Conservation (phyloP, 1,140 invertebrate genomes). For the Catajapyx aquilonaris region DNA sequence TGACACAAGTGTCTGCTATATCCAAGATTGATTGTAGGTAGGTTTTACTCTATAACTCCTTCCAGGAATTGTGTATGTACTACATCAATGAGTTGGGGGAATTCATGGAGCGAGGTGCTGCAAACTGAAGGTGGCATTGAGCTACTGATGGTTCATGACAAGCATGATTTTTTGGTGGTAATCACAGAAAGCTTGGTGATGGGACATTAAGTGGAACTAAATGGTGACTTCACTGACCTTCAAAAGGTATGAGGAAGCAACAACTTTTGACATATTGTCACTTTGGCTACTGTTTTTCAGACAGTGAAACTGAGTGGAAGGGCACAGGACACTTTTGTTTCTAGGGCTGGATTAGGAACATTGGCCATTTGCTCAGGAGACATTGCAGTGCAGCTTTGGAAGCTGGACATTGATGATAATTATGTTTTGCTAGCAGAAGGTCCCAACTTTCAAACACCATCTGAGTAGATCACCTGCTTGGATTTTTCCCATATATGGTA, state of each 20-base stretch:
- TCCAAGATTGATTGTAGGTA: too few species aligned
- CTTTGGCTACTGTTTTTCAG: constrained; percentile 1
- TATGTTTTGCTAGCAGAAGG: constrained; percentile 45
- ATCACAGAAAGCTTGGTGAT: constrained; percentile 56
- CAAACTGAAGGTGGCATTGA: constrained; percentile 41
- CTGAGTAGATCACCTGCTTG: constrained; percentile 50
- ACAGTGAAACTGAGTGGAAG: constrained; percentile 57
- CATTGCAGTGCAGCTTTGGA: constrained; percentile 71
- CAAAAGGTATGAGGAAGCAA: constrained; percentile 31
- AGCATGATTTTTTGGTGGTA: constrained; percentile 49
- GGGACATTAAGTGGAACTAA: constrained; percentile 41
- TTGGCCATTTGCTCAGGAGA: constrained; percentile 58
- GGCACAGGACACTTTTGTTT: constrained; percentile 34
- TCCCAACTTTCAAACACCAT: constrained; percentile 11
- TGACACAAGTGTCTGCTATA: too few species aligned
- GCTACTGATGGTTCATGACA: constrained; percentile 48
- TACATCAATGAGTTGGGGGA: constrained; percentile 61
- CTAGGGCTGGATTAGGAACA: constrained; percentile 47
- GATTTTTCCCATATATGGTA: constrained; percentile 28
- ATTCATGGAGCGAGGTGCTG: constrained; percentile 60
- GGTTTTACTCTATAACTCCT: too few species aligned
- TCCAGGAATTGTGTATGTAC: constrained; percentile 42
- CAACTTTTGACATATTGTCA: background rate
- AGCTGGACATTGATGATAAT: constrained; percentile 81
- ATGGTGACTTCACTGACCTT: constrained; percentile 50